Evolutionary conservation across 1,140 invertebrate species (phyloP), one percentile per base, ranked within the genome.

Genomic region (Mamestra configurata): DNA sequence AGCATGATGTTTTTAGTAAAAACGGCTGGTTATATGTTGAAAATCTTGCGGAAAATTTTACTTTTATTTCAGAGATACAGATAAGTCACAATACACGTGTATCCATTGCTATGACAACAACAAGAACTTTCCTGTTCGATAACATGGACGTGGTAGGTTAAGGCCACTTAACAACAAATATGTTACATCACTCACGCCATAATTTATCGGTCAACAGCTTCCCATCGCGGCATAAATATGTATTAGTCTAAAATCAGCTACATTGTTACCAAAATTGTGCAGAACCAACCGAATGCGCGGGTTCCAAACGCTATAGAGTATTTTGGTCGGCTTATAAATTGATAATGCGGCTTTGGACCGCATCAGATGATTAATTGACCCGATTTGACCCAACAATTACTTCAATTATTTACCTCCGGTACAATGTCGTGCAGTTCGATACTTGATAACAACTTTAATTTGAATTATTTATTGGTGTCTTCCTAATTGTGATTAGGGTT

Each of bases 371-470:
- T 94, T 93, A 93, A 93, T 94, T 94, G 92, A 93, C 90, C 93
- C 86, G 85, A 89, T 89, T 87, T 90, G 92, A 93, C 91, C 91
- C 27, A 86, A 88, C 91, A 94, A 94, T 94, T 93, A 90, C 90
- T 92, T 92, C 90, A 94, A 94, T 93, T 92, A 94, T 94, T 92
- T 90, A 89, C 90, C 92, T 94, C 92, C 91, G 90, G 90, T 90
- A 40, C 35, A n/a, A n/a, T 40, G 22, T 22, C 40, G 80, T 85
- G 82, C 85, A 86, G 86, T 76, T 76, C 40, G 73, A 76, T 75
- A 75, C 55, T 75, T 76, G 11, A 13, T 55, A 49, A 51, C 40
- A 40, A 22, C 57, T 46, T 61, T 76, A 61, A 76, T 76, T 76
- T 76, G 73, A 76, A 76, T 76, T 64, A 76, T 64, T 76, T 76